These are phyloP conservation scores for Ommatoiulus sabulosus DNA, from an alignment of 2,888 invertebrate genomes.

Conservation along the genomic window DNA sequence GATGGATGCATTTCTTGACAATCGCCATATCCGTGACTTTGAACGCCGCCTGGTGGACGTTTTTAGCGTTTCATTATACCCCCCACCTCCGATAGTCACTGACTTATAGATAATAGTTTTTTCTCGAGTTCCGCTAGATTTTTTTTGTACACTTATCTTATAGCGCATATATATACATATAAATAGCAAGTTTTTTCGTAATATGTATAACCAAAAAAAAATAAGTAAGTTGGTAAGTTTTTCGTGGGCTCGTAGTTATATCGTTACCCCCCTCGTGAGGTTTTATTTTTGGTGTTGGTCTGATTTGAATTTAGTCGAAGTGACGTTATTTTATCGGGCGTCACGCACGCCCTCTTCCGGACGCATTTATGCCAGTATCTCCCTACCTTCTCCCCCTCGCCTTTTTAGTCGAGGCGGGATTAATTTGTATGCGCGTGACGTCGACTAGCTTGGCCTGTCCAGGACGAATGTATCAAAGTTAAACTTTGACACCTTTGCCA, in stretches of 20 bases:
- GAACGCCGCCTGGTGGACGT: conserved; percentile 44
- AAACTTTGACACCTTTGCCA: too few species aligned
- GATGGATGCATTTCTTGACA: conserved; percentile 49
- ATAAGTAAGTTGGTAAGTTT: neutral
- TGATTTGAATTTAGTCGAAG: neutral
- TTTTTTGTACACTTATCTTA: neutral
- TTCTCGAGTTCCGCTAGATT: neutral
- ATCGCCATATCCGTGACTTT: conserved; percentile 48
- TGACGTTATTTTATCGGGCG: neutral
- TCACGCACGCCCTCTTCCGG: neutral
- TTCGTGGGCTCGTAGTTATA: neutral
- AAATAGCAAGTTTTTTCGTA: neutral
- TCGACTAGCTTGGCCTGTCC: neutral
- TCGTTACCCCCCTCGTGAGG: neutral
- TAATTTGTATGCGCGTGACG: neutral
- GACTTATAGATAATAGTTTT: neutral
- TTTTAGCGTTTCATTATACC: neutral
- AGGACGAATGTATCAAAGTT: neutral
- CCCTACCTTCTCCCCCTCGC: too few species aligned
- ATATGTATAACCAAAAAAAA: neutral
- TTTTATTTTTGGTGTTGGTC: conserved; percentile 3
- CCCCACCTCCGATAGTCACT: neutral
- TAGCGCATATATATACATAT: neutral
- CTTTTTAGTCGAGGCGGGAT: neutral
- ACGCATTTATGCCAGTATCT: neutral